Conservation (phyloP, 2,797 vertebrate genomes). For the Xenops minutus region DNA sequence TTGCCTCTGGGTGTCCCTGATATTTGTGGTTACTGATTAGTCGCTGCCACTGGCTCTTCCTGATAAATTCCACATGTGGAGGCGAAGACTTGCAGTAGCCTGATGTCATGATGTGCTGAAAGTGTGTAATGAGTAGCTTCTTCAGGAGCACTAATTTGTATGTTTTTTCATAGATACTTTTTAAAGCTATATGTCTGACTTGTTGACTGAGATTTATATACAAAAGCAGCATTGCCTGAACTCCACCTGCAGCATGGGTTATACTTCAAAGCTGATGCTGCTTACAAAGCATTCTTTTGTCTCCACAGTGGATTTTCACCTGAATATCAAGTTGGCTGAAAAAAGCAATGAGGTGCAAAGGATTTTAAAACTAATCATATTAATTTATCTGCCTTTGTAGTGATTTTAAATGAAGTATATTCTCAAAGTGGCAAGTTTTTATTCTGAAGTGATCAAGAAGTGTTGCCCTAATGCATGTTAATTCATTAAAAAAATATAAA, state of each 20-base stretch:
- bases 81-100: not conserved
- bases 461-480: not conserved
- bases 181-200: not conserved
- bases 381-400: not conserved
- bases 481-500: not conserved
- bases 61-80: constrained; percentile 34
- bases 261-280: constrained; percentile 7
- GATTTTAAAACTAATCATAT: not conserved
- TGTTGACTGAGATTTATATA: not conserved
- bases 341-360: not conserved
- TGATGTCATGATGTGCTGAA: not conserved
- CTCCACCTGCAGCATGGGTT: not conserved
- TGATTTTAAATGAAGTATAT: not conserved
- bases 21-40: constrained; percentile 62
- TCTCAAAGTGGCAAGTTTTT: not conserved
- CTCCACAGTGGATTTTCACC: constrained; percentile 4
- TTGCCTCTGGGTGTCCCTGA: constrained; percentile 41
- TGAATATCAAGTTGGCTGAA: constrained; percentile 15
- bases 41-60: constrained; percentile 7
- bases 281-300: constrained; percentile 31
- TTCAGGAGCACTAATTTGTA: not conserved
- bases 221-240: not conserved
- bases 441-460: not conserved
- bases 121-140: not conserved
- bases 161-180: not conserved